Conservation (phyloP, 1,140 invertebrate genomes). For the Drosophila nebulosa region DNA sequence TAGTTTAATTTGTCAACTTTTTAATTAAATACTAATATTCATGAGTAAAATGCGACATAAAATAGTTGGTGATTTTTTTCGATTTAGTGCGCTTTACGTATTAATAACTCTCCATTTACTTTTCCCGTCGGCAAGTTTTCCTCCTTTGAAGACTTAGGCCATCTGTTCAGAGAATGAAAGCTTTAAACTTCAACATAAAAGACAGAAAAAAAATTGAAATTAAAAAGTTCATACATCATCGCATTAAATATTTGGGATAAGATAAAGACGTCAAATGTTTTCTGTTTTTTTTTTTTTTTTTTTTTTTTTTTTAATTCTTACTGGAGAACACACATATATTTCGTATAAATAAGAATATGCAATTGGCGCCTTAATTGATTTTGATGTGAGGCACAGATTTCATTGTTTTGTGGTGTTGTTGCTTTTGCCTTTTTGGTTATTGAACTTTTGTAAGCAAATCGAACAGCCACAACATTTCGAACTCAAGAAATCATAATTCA, state of each 20-base stretch:
- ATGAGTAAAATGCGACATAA: too few species aligned
- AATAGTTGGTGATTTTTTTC: too few species aligned
- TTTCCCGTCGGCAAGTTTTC: background rate
- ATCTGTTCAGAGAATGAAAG: slow-evolving; percentile 25
- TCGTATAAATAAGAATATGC: slow-evolving; percentile 59
- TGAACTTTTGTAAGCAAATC: slow-evolving; percentile 52
- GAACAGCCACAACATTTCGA: background rate
- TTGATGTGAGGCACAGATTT: slow-evolving; percentile 67
- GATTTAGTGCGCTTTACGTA: background rate
- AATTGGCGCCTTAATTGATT: slow-evolving; percentile 77
- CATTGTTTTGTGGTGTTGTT: slow-evolving; percentile 20
- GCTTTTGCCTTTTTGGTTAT: slow-evolving; percentile 47
- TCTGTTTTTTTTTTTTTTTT: slow-evolving; percentile 9
- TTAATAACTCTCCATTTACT: background rate
- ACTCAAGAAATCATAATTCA: slow-evolving; percentile 11
- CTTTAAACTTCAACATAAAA: background rate
- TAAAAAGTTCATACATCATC: slow-evolving; percentile 79
- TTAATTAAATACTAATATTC: too few species aligned
- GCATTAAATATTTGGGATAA: slow-evolving; percentile 77
- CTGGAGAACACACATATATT: slow-evolving; percentile 33
- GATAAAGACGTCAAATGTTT: slow-evolving; percentile 75
- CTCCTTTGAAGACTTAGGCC: slow-evolving; percentile 5
- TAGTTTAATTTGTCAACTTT: too few species aligned
- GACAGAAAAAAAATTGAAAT: slow-evolving; percentile 27
- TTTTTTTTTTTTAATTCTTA: slow-evolving; percentile 4